Evolutionary conservation across 2,888 invertebrate genomes (phyloP), one percentile per base, ranked within the genome.

Genomic region (Drosophila flavopinicola): DNA sequence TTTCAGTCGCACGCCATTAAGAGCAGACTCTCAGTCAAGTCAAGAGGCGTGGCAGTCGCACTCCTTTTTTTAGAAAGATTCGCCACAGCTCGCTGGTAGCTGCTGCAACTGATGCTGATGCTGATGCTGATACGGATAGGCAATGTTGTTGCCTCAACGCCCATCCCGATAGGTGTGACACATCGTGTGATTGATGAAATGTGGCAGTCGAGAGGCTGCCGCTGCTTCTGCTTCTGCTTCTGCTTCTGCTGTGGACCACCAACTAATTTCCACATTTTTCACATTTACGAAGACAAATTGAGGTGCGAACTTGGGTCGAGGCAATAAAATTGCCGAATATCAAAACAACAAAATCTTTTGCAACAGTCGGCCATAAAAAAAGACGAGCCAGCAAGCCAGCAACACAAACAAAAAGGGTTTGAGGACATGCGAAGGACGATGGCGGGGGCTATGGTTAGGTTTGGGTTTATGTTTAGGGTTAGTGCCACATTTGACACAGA

Each of bases 211-310:
- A 41, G 17, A n/a, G 20, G 20, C 4, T 20, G 20, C 20, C 20
- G 20, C 20, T 20, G 20, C n/a, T n/a, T n/a, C n/a, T n/a, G 20
- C 4, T 20, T 2, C 20, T 4, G 20, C 20, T 20, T 2, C n/a
- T n/a, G n/a, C n/a, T 29, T 13, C 58, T 9, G 42, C 32, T 48
- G 54, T 44, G 68, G 74, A 70, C 76, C 83, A 70, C 67, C 71
- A 89, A 82, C 89, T 90, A 89, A 89, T 90, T 89, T 90, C 90
- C 90, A 89, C 90, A 89, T 88, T 90, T 89, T 89, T 89, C 90
- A 83, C 90, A 89, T 89, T 89, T 89, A 78, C 89, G 88, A 89
- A 89, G 89, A 89, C 89, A 89, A 89, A 89, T 89, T 90, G 89
- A 89, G 89, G 89, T 89, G 89, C 90, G 87, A 90, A 89, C 90